Evolutionary conservation across 2,797 vertebrate species (phyloP).

Genomic region (Oreochromis mossambicus): DNA sequence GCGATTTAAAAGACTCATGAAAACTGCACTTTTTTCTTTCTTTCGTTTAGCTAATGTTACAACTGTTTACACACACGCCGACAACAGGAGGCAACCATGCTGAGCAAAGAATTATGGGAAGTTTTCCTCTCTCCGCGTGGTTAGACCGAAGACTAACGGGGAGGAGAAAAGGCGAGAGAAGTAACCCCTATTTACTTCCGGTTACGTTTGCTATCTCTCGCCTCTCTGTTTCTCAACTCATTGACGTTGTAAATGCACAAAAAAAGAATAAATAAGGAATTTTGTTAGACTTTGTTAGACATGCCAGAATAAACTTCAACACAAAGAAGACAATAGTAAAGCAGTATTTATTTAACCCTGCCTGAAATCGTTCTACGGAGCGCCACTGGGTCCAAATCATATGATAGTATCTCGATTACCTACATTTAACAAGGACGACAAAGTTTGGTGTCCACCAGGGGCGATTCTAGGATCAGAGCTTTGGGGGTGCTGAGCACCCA

Average conservation of each 20-base stretch:
- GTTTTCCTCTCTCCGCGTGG: slow-evolving; percentile 24
- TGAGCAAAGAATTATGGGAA: slow-evolving; percentile 62
- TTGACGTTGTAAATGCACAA: not conserved
- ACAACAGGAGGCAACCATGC: slow-evolving; percentile 78
- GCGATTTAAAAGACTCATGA: not conserved
- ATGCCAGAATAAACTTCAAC: not conserved
- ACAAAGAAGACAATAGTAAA: not conserved
- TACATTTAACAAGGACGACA: not conserved
- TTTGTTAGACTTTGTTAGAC: not conserved
- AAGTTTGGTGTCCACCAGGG: not conserved
- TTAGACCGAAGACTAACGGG: not conserved
- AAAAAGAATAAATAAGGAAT: not conserved
- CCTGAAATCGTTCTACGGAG: not conserved
- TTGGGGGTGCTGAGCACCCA: too few species aligned
- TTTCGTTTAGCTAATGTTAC: not conserved
- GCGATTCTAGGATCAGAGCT: too few species aligned
- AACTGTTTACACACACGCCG: slow-evolving; percentile 70
- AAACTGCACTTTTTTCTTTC: not conserved
- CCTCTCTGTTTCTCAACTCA: rapidly evolving
- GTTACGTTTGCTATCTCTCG: not conserved
- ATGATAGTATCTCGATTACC: rapidly evolving
- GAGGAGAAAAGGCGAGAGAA: not conserved
- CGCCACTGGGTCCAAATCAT: not conserved
- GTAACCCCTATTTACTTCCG: slow-evolving; percentile 1
- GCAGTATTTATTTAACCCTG: not conserved